Conservation (phyloP, 2,797 vertebrate genomes). For the Eurystomus glaucurus region DNA sequence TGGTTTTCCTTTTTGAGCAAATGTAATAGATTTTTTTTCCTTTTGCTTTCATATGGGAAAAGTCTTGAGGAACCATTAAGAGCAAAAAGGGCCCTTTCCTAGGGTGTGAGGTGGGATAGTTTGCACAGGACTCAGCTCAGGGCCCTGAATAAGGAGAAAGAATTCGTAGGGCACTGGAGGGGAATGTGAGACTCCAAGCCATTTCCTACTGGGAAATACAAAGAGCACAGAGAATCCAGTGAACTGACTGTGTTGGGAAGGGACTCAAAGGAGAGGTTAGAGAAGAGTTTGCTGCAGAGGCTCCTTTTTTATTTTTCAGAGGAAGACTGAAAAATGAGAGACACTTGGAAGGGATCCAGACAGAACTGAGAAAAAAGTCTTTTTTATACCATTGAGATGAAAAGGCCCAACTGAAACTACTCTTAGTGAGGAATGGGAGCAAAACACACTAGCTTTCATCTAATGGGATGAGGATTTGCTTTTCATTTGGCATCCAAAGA, state of each 20-base stretch:
- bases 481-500: not conserved
- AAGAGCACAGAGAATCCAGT: slow-evolving; percentile 1
- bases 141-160: not conserved
- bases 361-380: not conserved
- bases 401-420: slow-evolving; percentile 15
- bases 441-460: not conserved
- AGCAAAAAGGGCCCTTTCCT: not conserved
- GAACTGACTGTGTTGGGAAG: not conserved
- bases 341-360: slow-evolving; percentile 35
- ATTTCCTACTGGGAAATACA: slow-evolving; percentile 19
- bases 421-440: not conserved
- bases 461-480: not conserved
- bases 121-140: not conserved
- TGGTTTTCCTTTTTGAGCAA: not conserved
- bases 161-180: not conserved
- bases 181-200: not conserved
- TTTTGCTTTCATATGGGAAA: not conserved
- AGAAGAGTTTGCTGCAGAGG: slow-evolving; percentile 32
- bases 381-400: slow-evolving; percentile 3
- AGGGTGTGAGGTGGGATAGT: not conserved
- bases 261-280: slow-evolving; percentile 7
- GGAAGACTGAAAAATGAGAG: slow-evolving; percentile 26
- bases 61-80: not conserved
- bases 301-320: slow-evolving; percentile 26
- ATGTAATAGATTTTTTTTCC: not conserved